Base-by-base conservation (phyloP, 2,113 vertebrate genomes). In the Xenopus laevis region DNA sequence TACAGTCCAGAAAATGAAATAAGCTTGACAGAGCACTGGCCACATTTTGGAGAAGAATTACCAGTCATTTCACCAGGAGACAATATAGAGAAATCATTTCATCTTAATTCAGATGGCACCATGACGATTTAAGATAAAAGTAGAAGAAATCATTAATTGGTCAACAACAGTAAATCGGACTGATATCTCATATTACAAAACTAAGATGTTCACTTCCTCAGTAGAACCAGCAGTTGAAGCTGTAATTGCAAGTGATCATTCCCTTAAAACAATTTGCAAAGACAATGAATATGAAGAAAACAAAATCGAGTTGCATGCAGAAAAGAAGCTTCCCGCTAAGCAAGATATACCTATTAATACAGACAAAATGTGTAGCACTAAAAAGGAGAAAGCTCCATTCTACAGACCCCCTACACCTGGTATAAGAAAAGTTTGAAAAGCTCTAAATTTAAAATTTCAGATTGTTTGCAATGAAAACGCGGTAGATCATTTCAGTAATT, bases 51-150 rank as follows among this genome's bases (percentile, higher is more conserved):
- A 50, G 84, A 84, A 73, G 83, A 84, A 9, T 83, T 87, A 33
- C 63, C 82, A 71, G 50, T 85, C 33, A 82, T 90, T 72, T 92
- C 86, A 15, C 78, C 83, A 20, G 90, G 96, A n/a, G 96, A 98
- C 61, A 92, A 97, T 84, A 90, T 99, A 80, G 95, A 98, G 80
- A 99, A 99, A 87, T 94, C 94, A 33, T 87, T 99, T 81, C 87
- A 94, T 4, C 87, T 99, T 82, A 98, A 98, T 87, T 91, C 94
- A 82, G 97, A 99, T 63, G 97, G 97, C 55, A 98, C 91, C 72
- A 94, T 99, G 92, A 98, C 97, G 93, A 27, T 88, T 99, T 71
- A 97, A 92, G 62, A 90, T 99, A 83, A 98, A 95, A 82, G 95
- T 96, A 78, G 93, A 97, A 72, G 97, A 98, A 86, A 94, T 92